Percentiles rank a stretch among this genome's conserved stretches.
Evolutionary conservation across 1,140 invertebrate species (phyloP).

Genomic region (Globodera rostochiensis): DNA sequence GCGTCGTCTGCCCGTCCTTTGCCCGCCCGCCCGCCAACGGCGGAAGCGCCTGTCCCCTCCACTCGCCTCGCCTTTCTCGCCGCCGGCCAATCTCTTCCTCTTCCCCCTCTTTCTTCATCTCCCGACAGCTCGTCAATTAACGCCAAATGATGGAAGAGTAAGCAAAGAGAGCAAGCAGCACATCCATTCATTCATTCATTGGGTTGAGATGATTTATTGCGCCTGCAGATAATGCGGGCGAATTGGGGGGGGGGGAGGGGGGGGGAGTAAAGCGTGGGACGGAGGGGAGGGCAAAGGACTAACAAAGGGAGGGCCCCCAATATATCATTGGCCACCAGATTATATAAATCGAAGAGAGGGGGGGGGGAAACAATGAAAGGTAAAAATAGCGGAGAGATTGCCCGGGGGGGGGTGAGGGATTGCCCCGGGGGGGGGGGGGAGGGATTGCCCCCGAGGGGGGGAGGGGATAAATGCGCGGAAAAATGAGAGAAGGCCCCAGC

Average conservation of each 20-base stretch:
- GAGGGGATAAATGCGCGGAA: background rate
- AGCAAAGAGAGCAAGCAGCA: background rate
- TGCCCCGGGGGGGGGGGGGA: background rate
- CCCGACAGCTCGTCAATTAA: background rate
- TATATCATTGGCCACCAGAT: background rate
- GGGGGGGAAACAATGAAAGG: conserved; percentile 2
- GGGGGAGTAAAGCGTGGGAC: background rate
- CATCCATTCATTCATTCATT: background rate
- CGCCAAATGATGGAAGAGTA: background rate
- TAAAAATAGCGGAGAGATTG: background rate
- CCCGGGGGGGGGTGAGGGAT: background rate
- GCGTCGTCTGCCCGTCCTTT: background rate
- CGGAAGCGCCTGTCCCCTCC: background rate
- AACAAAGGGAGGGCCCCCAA: background rate
- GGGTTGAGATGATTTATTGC: background rate
- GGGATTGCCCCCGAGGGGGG: too few relatives aligned
- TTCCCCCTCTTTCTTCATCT: background rate
- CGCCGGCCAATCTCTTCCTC: background rate
- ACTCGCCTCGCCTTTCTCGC: background rate
- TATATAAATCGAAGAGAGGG: conserved; percentile 16
- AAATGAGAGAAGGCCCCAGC: background rate
- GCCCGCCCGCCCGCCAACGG: too few relatives aligned
- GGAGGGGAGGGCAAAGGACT: background rate
- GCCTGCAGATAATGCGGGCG: background rate
- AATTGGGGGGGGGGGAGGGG: background rate